Conservation (phyloP, 2,797 vertebrate genomes). For the Sylvilagus floridanus region DNA sequence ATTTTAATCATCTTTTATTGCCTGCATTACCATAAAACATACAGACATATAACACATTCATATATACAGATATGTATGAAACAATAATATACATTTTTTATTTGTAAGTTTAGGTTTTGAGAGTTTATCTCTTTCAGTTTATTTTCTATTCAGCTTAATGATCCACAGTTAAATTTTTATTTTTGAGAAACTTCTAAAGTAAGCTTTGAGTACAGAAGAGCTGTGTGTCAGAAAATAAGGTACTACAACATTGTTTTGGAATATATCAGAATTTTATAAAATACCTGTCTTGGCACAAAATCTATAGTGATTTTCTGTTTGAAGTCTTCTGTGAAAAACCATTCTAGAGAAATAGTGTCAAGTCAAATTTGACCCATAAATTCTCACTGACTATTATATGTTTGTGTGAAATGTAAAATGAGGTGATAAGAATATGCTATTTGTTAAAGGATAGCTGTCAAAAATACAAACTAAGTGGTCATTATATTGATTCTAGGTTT, state of each 20-base stretch:
- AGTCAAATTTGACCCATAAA: background rate
- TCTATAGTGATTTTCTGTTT: slow-evolving; percentile 37
- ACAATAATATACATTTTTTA: background rate
- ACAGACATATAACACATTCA: too few relatives aligned
- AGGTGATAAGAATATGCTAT: background rate
- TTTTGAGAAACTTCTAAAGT: slow-evolving; percentile 54
- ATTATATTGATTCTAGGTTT: slow-evolving; percentile 50
- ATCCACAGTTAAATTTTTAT: slow-evolving; percentile 51
- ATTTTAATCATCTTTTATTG: slow-evolving; percentile 9
- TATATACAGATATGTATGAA: background rate
- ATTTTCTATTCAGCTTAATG: background rate
- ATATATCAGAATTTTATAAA: slow-evolving; percentile 33
- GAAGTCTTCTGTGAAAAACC: background rate
- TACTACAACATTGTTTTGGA: slow-evolving; percentile 43
- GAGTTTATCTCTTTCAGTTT: background rate
- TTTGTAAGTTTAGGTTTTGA: slow-evolving; percentile 8
- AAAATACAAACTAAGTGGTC: slow-evolving; percentile 14
- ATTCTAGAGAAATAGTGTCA: background rate
- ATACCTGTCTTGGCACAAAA: background rate
- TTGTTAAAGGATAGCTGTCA: slow-evolving; percentile 3
- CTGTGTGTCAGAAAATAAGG: slow-evolving; percentile 34
- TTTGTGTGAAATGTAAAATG: slow-evolving; percentile 1
- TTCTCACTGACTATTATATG: background rate
- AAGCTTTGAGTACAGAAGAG: slow-evolving; percentile 40
- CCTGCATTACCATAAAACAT: background rate